Percentiles rank a stretch among this genome's conserved stretches.
Evolutionary conservation across 2,797 vertebrate genomes (phyloP).

Genomic region (Percopsis omiscomaycus): DNA sequence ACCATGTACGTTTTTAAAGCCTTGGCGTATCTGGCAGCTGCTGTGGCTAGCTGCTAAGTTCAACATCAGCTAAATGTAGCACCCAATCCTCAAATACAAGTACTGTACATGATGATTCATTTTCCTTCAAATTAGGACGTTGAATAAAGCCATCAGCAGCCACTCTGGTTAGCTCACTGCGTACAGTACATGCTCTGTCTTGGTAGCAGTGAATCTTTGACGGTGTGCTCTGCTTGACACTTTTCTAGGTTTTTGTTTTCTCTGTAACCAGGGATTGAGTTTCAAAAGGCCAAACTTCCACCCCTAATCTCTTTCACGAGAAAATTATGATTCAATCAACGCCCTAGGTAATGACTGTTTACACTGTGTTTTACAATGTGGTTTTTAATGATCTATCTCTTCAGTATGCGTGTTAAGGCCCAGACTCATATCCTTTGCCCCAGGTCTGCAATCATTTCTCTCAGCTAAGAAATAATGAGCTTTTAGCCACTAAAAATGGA

Average conservation of each 20-base stretch:
- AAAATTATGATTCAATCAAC: constrained; percentile 58
- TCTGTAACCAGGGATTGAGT: constrained; percentile 54
- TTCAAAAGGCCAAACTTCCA: constrained; percentile 61
- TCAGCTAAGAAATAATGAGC: constrained; percentile 47
- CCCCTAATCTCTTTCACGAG: constrained; percentile 53
- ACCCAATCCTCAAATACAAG: too few relatives aligned
- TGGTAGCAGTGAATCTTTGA: constrained; percentile 33
- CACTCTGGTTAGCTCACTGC: constrained; percentile 52
- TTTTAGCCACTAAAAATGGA: constrained; percentile 31
- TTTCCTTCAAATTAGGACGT: constrained; percentile 49
- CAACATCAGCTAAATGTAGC: too few relatives aligned
- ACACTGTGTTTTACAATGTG: constrained; percentile 48
- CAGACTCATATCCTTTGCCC: constrained; percentile 47
- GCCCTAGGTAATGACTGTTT: constrained; percentile 65
- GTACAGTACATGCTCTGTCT: constrained; percentile 48
- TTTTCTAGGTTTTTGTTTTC: constrained; percentile 52
- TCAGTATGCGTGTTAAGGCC: constrained; percentile 47
- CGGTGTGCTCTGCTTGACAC: constrained; percentile 13
- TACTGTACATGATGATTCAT: too few relatives aligned
- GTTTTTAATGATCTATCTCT: constrained; percentile 47
- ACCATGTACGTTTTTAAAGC: too few relatives aligned
- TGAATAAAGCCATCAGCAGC: constrained; percentile 51
- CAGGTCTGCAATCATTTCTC: constrained; percentile 41
- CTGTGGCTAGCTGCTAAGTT: too few relatives aligned
- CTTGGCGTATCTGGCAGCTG: too few relatives aligned